Base-by-base conservation (phyloP, 2,113 vertebrate species). In the Tautogolabrus adspersus region DNA sequence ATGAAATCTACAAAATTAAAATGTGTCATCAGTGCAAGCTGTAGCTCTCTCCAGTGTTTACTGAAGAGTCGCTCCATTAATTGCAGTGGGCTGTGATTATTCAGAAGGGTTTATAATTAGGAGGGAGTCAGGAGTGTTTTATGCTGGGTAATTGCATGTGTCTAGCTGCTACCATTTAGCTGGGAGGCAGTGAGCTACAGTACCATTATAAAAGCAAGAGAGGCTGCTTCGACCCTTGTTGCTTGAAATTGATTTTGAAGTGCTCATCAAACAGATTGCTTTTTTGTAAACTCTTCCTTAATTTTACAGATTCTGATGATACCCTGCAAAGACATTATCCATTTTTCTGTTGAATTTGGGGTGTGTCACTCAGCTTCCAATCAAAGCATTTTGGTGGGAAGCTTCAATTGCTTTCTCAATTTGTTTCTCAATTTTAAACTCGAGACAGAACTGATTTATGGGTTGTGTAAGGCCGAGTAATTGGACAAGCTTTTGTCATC, bases 41-140 rank as follows among this genome's bases (percentile, higher is more conserved):
- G 30, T 34, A 34, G 30, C 30, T 34, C 30, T 34, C 30, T 34
- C 30, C 30, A 34, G 30, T 34, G 30, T 34, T 34, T 34, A 34
- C 30, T 34, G 30, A 34, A 34, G 30, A 34, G 30, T 34, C 30
- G 30, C 30, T 34, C 30, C 30, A 34, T 34, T 34, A 34, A 34
- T 93, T 91, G 87, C 85, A 79, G 74, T 42, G 65, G 73, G 71
- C 89, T 90, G 89, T 92, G 89, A 93, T 94, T 94, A 93, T 92
- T 94, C 91, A 92, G 91, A 68, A 80, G 85, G 77, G 90, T 34
- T 84, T 87, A 87, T 92, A 93, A 94, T 93, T 92, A 94, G 84
- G 83, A 91, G 85, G 84, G 89, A 88, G 89, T 90, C 85, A 78
- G 75, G 82, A 89, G 86, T 91, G 89, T 88, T 91, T 92, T 92